Base-by-base conservation (phyloP, 1,140 invertebrate species). In the Lordiphosa clarofinis region DNA sequence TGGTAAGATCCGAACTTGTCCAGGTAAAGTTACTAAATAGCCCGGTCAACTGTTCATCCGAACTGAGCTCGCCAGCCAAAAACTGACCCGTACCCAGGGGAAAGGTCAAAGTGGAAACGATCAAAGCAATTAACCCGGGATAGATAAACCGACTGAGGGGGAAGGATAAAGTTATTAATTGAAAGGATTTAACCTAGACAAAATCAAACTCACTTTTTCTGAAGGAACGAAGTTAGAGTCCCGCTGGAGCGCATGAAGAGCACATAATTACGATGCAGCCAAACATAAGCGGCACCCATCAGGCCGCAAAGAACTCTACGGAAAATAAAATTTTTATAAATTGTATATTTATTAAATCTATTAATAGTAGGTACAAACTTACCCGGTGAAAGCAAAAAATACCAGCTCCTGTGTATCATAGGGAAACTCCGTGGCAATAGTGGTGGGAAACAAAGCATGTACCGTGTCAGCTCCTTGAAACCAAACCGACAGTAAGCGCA, bases 391-490 rank as follows among this genome's bases (percentile, higher is more conserved):
- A 1, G 96, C 95, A 89, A 98, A 99, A 0, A 98, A 94, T 43
- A 99, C 93, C n/a, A 99, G 91, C 90, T 99, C 98, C 89, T 98
- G 95, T 5, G 97, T 96, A 92, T 99, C 98, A 91, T 99, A 99
- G 0, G 98, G 97, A 89, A 98, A 98, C 81, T 99, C 97, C 91
- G 96, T 95, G 3, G 96, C 95, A 73, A 99, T 95, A 88, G 94
- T 95, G 1, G 98, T 99, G 56, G 94, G 95, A 89, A 99, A 99
- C 73, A 99, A 93, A 0, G 98, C 97, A 10, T 97, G 97, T 2
- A 99, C 94, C 0, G 97, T 99, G 63, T 97, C 96, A 92, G 96
- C 94, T 57, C 96, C 94, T 72, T 97, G 94, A 71, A 98, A 97
- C 97, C 97, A 99, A 13, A 98, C 96, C 0, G 96, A 96, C 31